phyloP scores from a whole-genome alignment of 2,888 invertebrate species.

The Morpho achilles region DNA sequence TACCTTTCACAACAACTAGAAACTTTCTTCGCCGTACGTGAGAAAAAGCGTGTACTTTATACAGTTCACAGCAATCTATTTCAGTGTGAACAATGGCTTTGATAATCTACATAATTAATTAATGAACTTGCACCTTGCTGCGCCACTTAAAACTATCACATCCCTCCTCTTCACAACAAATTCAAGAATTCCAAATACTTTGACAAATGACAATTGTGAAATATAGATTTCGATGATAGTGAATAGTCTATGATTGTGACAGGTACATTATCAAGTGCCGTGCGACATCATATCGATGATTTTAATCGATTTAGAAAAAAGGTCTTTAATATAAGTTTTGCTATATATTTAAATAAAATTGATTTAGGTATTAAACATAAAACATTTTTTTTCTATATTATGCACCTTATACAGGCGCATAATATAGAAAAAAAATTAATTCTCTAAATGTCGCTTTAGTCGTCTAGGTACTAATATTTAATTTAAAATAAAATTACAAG shows the following conservation, averaged over 20 bases:
- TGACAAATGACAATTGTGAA: no score
- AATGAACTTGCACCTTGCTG: slow-evolving; percentile 36
- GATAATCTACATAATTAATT: slow-evolving; percentile 65
- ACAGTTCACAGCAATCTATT: slow-evolving; percentile 61
- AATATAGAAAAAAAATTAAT: no score
- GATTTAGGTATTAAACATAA: neutral
- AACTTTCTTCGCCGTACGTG: slow-evolving; percentile 69
- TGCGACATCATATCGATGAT: no score
- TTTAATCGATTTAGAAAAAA: no score
- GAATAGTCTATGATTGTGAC: slow-evolving; percentile 28
- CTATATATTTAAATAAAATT: neutral
- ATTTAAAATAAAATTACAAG: no score
- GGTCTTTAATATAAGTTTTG: no score
- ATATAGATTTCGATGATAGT: slow-evolving; percentile 22
- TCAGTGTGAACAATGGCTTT: slow-evolving; percentile 60
- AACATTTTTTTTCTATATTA: no score
- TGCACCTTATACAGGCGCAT: no score
- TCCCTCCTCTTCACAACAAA: slow-evolving; percentile 46
- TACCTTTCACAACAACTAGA: slow-evolving; percentile 42
- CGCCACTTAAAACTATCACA: slow-evolving; percentile 33
- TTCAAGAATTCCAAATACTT: slow-evolving; percentile 28
- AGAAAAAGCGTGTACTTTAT: slow-evolving; percentile 56
- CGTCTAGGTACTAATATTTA: no score
- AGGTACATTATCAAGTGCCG: slow-evolving; percentile 24
- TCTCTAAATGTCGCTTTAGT: no score